These are phyloP conservation scores for Drosophila nebulosa DNA, from an alignment of 1,140 invertebrate species.

Conservation along the genomic window DNA sequence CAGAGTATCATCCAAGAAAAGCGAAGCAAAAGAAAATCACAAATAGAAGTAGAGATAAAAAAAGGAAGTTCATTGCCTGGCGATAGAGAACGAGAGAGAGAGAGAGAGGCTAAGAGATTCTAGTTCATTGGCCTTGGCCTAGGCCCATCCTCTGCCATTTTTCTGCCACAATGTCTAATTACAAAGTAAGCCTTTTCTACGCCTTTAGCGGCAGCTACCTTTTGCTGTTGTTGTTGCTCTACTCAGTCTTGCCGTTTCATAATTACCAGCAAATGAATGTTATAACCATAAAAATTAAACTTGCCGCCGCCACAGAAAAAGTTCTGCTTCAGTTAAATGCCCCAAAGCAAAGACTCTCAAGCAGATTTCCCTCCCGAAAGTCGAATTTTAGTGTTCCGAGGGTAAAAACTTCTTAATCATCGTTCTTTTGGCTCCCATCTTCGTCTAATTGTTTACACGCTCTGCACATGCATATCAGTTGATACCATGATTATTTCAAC, in stretches of 20 bases:
- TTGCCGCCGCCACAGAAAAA: slow-evolving; percentile 49
- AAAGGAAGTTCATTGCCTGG: slow-evolving; percentile 70
- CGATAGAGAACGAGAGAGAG: slow-evolving; percentile 25
- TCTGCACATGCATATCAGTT: slow-evolving; percentile 73
- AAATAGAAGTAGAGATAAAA: slow-evolving; percentile 47
- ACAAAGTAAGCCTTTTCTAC: slow-evolving; percentile 62
- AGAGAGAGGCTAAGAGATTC: slow-evolving; percentile 4
- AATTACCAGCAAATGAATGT: slow-evolving; percentile 78
- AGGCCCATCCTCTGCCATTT: slow-evolving; percentile 38
- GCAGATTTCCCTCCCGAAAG: not conserved
- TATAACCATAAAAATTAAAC: slow-evolving; percentile 75
- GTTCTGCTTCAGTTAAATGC: slow-evolving; percentile 76
- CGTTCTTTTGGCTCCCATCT: slow-evolving; percentile 25
- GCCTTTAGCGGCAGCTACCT: slow-evolving; percentile 10
- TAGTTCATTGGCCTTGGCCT: slow-evolving; percentile 3
- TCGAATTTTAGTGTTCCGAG: not conserved
- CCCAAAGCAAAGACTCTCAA: not conserved
- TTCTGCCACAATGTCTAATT: slow-evolving; percentile 73
- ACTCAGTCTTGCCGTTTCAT: slow-evolving; percentile 35
- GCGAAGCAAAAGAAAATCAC: not conserved
- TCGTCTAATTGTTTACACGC: slow-evolving; percentile 73
- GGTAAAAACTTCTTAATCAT: slow-evolving; percentile 66
- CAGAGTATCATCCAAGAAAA: not conserved
- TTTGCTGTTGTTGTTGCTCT: slow-evolving; percentile 1
- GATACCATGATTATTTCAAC: slow-evolving; percentile 50